Evolutionary conservation across 2,113 vertebrate species (phyloP).

Genomic region (Oreochromis niloticus): DNA sequence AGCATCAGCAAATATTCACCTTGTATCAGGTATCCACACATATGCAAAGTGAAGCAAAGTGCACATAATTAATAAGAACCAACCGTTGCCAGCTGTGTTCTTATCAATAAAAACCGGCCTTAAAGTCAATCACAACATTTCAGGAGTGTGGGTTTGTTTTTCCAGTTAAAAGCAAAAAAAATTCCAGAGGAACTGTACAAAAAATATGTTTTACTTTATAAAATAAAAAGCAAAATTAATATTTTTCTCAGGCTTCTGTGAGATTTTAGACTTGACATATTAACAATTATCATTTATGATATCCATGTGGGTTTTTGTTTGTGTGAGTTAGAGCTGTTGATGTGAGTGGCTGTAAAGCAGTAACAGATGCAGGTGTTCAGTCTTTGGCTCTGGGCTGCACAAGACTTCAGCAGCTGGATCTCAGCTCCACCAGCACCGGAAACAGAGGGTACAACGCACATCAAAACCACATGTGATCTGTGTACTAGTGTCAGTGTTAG

Average conservation of each 20-base stretch:
- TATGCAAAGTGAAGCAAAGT: background rate
- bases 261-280: background rate
- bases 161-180: background rate
- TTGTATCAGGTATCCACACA: slow-evolving; percentile 16
- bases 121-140: background rate
- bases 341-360: slow-evolving; percentile 58
- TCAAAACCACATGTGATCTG: background rate
- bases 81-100: background rate
- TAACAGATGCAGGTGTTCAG: slow-evolving; percentile 62
- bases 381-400: slow-evolving; percentile 53
- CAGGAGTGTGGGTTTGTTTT: background rate
- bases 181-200: background rate
- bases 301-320: background rate
- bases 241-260: background rate
- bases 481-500: background rate
- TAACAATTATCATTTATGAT: background rate
- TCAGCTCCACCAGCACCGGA: slow-evolving; percentile 58
- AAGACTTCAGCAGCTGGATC: slow-evolving; percentile 56
- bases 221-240: background rate
- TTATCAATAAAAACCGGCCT: background rate
- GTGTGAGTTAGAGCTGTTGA: slow-evolving; percentile 47
- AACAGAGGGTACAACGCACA: slow-evolving; percentile 39
- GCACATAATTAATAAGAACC: background rate
- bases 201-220: background rate
- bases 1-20: slow-evolving; percentile 54